Conservation (phyloP, 2,113 vertebrate species). For the Guaruba guarouba region DNA sequence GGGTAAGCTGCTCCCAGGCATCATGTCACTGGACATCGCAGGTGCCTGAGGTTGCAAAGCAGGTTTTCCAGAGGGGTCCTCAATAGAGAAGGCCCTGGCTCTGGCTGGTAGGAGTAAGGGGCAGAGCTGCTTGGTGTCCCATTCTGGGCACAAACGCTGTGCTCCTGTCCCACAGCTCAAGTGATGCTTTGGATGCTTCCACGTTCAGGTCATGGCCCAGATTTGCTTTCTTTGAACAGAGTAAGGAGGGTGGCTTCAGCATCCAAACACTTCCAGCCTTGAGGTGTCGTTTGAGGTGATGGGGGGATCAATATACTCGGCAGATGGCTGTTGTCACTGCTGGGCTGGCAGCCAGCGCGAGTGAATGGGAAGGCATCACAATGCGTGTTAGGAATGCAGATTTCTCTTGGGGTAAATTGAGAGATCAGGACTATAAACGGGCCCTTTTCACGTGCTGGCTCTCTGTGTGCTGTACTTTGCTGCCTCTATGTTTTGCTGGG, state of each 20-base stretch:
- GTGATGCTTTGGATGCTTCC: not conserved
- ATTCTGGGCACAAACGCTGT: rapidly evolving
- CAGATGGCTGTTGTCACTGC: not conserved
- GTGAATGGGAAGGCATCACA: not conserved
- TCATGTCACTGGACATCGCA: rapidly evolving
- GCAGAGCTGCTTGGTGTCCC: not conserved
- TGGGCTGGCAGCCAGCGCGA: not conserved
- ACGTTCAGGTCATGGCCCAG: not conserved
- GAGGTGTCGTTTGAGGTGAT: not conserved
- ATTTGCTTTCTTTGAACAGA: not conserved
- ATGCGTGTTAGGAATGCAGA: too few species aligned
- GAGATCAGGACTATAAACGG: not conserved
- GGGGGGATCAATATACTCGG: not conserved
- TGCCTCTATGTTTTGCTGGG: not conserved
- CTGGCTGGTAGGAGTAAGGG: not conserved
- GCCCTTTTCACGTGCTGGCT: not conserved
- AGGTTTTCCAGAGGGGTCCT: not conserved
- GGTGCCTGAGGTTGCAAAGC: not conserved
- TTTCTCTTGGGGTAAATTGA: not conserved
- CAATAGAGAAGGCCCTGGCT: not conserved
- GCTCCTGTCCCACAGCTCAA: not conserved
- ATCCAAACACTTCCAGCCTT: not conserved
- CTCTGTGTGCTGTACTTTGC: not conserved
- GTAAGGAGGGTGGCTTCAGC: not conserved
- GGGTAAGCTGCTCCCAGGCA: not conserved